Evolutionary conservation across 2,113 vertebrate species (phyloP).

Genomic region (Uria lomvia): DNA sequence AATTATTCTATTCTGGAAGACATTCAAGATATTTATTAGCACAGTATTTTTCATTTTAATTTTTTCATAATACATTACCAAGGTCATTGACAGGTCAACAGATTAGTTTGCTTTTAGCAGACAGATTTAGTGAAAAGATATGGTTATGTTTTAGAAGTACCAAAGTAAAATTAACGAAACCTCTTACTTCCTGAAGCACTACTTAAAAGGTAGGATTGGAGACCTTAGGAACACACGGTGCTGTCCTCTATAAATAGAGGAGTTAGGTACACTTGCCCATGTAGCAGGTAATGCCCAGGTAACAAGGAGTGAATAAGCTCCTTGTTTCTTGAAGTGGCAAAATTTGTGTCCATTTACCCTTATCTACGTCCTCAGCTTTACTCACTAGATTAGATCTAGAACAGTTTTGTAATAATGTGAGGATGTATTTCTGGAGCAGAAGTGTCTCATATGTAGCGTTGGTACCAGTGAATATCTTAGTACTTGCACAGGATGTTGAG

Average conservation of each 20-base stretch:
- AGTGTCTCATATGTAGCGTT: background rate
- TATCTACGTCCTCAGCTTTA: background rate
- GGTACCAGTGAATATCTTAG: background rate
- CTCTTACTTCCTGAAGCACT: background rate
- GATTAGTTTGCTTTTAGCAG: background rate
- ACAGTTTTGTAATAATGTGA: background rate
- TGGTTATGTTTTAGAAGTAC: background rate
- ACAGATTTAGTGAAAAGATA: background rate
- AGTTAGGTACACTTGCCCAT: background rate
- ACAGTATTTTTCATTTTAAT: background rate
- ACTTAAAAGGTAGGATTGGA: background rate
- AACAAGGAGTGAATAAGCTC: background rate
- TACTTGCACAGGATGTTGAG: background rate
- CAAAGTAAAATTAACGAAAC: background rate
- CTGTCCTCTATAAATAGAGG: background rate
- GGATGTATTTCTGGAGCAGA: background rate
- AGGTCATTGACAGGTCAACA: background rate
- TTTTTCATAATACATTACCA: background rate
- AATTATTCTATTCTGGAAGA: background rate
- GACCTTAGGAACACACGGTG: rapidly evolving
- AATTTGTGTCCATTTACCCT: background rate
- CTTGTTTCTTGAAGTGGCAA: background rate
- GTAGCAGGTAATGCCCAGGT: background rate
- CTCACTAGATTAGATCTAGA: background rate
- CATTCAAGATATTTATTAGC: background rate